These are phyloP conservation scores for Lycocorax pyrrhopterus DNA, from an alignment of 2,113 vertebrate genomes.

Conservation along the genomic window DNA sequence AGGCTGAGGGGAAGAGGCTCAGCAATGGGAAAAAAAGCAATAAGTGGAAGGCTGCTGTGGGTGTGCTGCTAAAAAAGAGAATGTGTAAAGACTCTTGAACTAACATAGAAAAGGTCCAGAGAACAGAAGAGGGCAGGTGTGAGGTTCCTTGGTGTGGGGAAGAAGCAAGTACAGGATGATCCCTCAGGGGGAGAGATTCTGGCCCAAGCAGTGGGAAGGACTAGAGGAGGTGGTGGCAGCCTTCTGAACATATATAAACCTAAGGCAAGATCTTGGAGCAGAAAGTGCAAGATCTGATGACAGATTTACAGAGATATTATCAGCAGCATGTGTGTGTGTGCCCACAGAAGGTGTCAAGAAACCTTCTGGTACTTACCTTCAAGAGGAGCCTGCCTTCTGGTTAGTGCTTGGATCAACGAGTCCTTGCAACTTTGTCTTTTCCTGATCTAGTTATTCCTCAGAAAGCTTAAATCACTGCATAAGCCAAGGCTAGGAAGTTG, in stretches of 20 bases:
- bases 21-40: not conserved
- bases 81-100: not conserved
- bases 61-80: not conserved
- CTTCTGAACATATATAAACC: not conserved
- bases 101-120: not conserved
- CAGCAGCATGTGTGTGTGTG: not conserved
- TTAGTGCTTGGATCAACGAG: not conserved
- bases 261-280: not conserved
- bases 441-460: not conserved
- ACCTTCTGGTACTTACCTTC: not conserved
- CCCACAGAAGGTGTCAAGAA: not conserved
- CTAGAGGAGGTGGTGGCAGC: not conserved
- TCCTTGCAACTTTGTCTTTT: not conserved
- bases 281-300: not conserved
- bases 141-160: not conserved
- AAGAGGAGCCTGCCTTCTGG: not conserved
- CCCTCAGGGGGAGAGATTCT: not conserved
- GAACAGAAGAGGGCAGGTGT: not conserved
- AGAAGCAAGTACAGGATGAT: not conserved
- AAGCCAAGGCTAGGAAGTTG: not conserved
- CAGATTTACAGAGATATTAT: not conserved
- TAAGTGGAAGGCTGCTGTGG: not conserved
- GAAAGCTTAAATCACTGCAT: not conserved
- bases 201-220: not conserved
- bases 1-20: not conserved